Evolutionary conservation across 2,113 vertebrate genomes (phyloP).

Genomic region (Rynchops niger): DNA sequence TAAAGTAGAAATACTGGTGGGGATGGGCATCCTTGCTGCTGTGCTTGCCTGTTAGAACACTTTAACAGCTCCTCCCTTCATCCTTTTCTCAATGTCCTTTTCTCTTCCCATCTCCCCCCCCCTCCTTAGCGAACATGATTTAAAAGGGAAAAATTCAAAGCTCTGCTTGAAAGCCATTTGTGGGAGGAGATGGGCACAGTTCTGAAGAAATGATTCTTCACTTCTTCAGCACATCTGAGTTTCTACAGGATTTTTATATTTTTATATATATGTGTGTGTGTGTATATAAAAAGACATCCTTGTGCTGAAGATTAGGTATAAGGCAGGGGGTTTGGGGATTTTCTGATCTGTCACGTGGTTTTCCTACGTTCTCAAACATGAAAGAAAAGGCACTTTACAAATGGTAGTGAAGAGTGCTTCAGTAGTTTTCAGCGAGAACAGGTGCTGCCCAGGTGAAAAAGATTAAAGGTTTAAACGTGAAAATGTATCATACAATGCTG

Average conservation of each 20-base stretch:
- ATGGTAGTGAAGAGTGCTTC: background rate
- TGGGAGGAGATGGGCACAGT: conserved; percentile 41
- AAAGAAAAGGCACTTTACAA: conserved; percentile 20
- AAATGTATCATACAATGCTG: background rate
- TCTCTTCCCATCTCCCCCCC: background rate
- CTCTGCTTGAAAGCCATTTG: conserved; percentile 12
- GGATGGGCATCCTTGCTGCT: background rate
- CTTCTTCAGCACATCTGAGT: background rate
- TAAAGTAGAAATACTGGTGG: background rate
- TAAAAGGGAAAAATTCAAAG: conserved; percentile 17
- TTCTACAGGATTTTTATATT: background rate
- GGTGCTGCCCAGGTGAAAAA: conserved; percentile 1
- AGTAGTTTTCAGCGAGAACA: background rate
- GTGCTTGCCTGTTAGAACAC: background rate
- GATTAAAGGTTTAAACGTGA: background rate
- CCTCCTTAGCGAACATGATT: background rate
- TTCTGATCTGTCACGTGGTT: background rate
- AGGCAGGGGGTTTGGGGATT: background rate
- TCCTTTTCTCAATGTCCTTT: background rate
- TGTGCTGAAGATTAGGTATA: background rate
- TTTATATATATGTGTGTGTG: background rate
- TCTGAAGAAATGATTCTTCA: background rate
- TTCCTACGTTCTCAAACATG: background rate
- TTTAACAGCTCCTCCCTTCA: background rate
- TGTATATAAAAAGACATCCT: background rate